A percentile compares a stretch with the other conserved stretches of the same genome.
Evolutionary conservation across 1,140 invertebrate species (phyloP).

Genomic region (Anastrepha obliqua): DNA sequence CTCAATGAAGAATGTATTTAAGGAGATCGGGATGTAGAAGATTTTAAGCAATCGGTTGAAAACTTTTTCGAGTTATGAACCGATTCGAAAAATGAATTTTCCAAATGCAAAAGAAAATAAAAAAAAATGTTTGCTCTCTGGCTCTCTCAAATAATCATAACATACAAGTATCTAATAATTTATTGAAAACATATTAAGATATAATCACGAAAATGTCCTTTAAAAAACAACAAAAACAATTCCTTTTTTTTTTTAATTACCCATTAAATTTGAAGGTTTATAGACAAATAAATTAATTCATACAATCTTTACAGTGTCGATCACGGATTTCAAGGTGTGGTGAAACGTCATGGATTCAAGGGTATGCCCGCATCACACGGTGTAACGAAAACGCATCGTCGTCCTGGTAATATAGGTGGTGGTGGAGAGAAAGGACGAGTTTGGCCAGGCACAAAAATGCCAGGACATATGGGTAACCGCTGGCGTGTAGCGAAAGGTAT

Average conservation of each 20-base stretch:
- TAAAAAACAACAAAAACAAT: no score
- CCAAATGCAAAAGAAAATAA: no score
- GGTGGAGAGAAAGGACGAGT: conserved; percentile 89
- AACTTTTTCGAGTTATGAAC: no score
- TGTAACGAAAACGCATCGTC: conserved; percentile 94
- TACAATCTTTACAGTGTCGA: conserved; percentile 81
- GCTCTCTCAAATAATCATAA: no score
- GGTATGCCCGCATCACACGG: conserved; percentile 95
- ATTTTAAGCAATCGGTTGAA: no score
- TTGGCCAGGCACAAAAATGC: conserved; percentile 97
- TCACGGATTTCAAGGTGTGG: conserved; percentile 98
- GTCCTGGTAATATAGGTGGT: conserved; percentile 91
- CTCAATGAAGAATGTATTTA: no score
- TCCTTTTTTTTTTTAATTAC: not conserved
- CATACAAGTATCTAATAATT: no score
- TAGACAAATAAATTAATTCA: not conserved
- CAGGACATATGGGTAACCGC: conserved; percentile 96
- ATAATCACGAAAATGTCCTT: no score
- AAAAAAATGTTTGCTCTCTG: no score
- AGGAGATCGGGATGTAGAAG: no score
- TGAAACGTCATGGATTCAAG: conserved; percentile 96
- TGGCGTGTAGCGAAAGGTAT: conserved; percentile 84
- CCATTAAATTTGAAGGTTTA: not conserved
- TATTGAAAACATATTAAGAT: no score
- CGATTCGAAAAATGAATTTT: no score